Evolutionary conservation across 2,113 vertebrate genomes (phyloP).

Genomic region (Festucalex cinctus): DNA sequence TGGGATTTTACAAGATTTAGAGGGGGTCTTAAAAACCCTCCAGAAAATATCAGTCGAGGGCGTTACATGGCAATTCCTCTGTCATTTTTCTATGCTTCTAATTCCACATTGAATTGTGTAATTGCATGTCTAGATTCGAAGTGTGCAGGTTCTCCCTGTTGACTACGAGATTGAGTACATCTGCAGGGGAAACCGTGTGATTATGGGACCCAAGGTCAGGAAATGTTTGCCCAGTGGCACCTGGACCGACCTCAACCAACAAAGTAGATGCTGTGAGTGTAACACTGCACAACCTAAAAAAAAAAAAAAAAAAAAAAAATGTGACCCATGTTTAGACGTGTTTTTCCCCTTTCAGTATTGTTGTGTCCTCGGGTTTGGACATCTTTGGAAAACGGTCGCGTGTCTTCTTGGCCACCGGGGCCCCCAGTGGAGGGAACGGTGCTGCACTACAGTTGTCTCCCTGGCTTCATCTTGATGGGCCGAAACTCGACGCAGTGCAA

Average conservation of each 20-base stretch:
- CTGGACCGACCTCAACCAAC: constrained; percentile 81
- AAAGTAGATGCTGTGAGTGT: constrained; percentile 83
- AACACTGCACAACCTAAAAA: background rate
- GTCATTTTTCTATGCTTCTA: background rate
- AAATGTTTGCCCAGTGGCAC: constrained; percentile 83
- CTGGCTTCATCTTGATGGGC: constrained; percentile 80
- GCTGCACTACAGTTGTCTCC: constrained; percentile 78
- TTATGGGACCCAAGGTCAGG: constrained; percentile 85
- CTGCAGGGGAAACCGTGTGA: constrained; percentile 81
- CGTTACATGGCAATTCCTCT: background rate
- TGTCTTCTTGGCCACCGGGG: constrained; percentile 64
- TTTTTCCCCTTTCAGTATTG: constrained; percentile 65
- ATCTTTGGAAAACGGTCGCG: constrained; percentile 83
- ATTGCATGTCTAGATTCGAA: constrained; percentile 62
- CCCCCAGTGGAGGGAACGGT: constrained; percentile 79
- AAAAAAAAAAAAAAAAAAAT: background rate
- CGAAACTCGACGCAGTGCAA: constrained; percentile 78
- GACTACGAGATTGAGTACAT: constrained; percentile 92
- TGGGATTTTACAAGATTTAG: too few relatives aligned
- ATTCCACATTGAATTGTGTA: background rate
- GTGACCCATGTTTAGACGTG: background rate
- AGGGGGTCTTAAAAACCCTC: too few relatives aligned
- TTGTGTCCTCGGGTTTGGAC: constrained; percentile 80
- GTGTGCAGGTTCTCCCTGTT: constrained; percentile 80
- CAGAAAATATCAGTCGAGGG: background rate